phyloP scores from a whole-genome alignment of 2,113 vertebrate species.

The Podarcis muralis region DNA sequence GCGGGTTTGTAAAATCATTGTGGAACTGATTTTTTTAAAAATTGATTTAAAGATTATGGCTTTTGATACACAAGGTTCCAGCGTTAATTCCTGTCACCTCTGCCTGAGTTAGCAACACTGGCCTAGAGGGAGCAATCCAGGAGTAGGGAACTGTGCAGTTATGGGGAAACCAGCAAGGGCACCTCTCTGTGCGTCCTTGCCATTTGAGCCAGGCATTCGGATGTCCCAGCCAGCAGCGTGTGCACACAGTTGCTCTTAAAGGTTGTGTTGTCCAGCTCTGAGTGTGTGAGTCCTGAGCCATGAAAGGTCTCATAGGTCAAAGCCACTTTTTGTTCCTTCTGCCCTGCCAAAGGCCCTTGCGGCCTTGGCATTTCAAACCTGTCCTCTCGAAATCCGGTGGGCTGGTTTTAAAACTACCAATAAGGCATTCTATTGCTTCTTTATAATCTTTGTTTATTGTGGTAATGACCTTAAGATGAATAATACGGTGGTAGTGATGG shows the following conservation, averaged over 20 bases:
- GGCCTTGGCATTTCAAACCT: neutral
- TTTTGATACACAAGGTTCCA: neutral
- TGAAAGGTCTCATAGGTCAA: neutral
- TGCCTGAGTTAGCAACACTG: neutral
- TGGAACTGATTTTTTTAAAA: neutral
- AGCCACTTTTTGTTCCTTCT: neutral
- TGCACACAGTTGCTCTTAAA: neutral
- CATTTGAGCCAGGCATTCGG: neutral
- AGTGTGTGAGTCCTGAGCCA: neutral
- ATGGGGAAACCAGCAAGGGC: neutral
- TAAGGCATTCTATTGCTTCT: neutral
- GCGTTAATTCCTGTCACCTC: neutral
- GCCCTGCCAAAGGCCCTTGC: neutral
- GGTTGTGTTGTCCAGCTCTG: neutral
- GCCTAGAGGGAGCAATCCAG: neutral
- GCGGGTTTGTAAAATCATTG: neutral
- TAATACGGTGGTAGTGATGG: neutral
- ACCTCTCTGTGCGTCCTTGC: no score
- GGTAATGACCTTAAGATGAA: neutral
- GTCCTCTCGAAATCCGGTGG: neutral
- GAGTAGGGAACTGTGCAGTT: neutral
- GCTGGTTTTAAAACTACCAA: neutral
- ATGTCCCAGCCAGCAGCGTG: neutral
- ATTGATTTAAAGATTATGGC: neutral
- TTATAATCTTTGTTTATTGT: neutral